phyloP scores from a whole-genome alignment of 2,113 vertebrate genomes.

The Ceuthmochares aereus region DNA sequence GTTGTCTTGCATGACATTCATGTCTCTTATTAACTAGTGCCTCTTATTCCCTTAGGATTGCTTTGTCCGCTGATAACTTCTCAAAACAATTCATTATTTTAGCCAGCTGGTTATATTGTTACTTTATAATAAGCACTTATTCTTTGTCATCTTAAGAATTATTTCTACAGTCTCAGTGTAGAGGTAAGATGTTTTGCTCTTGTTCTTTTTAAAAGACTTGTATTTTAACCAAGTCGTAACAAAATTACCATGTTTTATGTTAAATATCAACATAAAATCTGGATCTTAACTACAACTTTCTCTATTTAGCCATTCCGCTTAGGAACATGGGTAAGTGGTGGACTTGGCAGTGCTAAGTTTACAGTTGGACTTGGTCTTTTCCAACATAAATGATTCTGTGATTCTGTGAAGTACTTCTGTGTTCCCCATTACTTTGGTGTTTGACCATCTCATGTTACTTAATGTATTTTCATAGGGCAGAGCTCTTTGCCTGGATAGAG shows the following conservation, averaged over 20 bases:
- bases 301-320: not conserved
- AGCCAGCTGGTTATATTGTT: not conserved
- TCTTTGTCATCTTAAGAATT: not conserved
- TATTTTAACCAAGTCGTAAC: not conserved
- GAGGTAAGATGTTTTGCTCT: not conserved
- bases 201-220: not conserved
- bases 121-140: not conserved
- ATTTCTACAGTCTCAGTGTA: not conserved
- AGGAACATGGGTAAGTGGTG: too few relatives aligned
- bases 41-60: not conserved
- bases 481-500: not conserved
- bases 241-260: not conserved
- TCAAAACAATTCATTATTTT: slow-evolving; percentile 34
- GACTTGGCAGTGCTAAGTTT: too few relatives aligned
- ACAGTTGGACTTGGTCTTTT: too few relatives aligned
- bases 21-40: not conserved
- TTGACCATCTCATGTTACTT: not conserved
- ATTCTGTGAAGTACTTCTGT: not conserved
- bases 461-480: not conserved
- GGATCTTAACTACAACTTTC: not conserved
- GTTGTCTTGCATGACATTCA: not conserved
- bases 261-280: not conserved
- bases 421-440: not conserved
- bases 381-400: too few relatives aligned
- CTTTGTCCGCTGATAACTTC: not conserved